phyloP scores from a whole-genome alignment of 2,888 invertebrate genomes.

The Stramonita haemastoma region DNA sequence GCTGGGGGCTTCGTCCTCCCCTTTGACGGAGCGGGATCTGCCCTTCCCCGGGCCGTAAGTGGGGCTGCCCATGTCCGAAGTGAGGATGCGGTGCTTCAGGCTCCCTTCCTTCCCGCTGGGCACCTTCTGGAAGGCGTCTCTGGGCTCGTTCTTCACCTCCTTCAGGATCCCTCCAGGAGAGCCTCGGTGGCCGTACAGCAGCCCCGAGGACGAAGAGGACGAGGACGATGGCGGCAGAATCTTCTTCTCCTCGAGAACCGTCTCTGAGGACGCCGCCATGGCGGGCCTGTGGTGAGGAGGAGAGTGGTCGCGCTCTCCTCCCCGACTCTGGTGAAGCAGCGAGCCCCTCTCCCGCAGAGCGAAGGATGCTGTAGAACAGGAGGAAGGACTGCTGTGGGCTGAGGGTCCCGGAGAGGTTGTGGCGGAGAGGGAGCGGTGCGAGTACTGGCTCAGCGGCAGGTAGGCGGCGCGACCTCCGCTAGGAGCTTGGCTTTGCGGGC shows the following conservation, averaged over 20 bases:
- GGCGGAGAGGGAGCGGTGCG: not conserved
- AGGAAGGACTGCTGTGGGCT: slow-evolving; percentile 37
- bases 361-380: slow-evolving; percentile 18
- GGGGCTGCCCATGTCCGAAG: slow-evolving; percentile 67
- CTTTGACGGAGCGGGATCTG: slow-evolving; percentile 47
- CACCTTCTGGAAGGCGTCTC: slow-evolving; percentile 57
- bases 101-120: slow-evolving; percentile 82
- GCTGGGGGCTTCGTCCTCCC: slow-evolving; percentile 50
- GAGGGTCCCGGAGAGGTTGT: slow-evolving; percentile 46
- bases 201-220: not conserved
- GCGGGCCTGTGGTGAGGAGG: not conserved
- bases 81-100: slow-evolving; percentile 82
- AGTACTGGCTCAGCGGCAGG: slow-evolving; percentile 2
- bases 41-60: not conserved
- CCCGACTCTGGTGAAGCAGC: not conserved
- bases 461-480: not conserved
- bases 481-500: not conserved
- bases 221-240: not conserved
- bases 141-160: slow-evolving; percentile 29
- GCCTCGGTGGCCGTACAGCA: not conserved
- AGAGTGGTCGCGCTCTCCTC: not conserved
- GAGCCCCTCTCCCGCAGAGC: not conserved
- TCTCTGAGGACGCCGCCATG: slow-evolving; percentile 18
- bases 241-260: slow-evolving; percentile 15
- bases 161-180: slow-evolving; percentile 8